These are phyloP conservation scores for Imbricaverruca yamaguchii DNA, from an alignment of 2,888 invertebrate genomes.

Conservation along the genomic window DNA sequence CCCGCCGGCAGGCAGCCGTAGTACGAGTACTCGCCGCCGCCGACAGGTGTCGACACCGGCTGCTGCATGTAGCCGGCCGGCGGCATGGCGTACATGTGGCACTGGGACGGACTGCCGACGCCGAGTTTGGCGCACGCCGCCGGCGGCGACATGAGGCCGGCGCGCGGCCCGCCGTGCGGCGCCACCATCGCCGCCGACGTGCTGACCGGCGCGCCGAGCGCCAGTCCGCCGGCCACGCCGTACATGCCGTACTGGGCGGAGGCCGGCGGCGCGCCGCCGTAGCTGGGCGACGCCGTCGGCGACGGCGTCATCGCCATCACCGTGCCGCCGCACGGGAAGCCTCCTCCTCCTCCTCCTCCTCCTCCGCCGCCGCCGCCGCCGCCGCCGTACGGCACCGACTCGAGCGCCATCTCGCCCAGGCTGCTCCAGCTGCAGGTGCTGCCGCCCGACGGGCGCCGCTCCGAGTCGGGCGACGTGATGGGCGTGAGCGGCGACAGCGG, in stretches of 20 bases:
- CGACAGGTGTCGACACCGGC: background rate
- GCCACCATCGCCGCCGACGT: background rate
- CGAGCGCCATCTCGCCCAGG: conserved; percentile 3
- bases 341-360: background rate
- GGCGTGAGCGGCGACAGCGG: conserved; percentile 7
- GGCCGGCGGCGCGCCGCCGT: background rate
- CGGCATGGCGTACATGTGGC: background rate
- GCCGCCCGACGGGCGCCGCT: conserved; percentile 4
- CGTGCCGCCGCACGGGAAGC: conserved; percentile 2
- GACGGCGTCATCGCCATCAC: conserved; percentile 13
- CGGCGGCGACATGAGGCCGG: background rate
- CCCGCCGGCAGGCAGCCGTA: background rate
- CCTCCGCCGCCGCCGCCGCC: background rate
- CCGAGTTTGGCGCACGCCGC: background rate
- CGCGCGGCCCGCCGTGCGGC: background rate
- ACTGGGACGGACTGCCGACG: background rate
- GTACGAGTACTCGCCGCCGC: background rate
- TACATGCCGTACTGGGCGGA: background rate
- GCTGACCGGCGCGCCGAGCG: background rate
- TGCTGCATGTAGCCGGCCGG: background rate
- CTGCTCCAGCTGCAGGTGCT: conserved; percentile 15
- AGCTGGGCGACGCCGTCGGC: background rate
- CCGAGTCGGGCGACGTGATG: background rate
- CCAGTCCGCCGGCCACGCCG: background rate
- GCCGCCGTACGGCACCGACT: conserved; percentile 7